Evolutionary conservation across 2,113 vertebrate species (phyloP).

Genomic region (Empidonax traillii): DNA sequence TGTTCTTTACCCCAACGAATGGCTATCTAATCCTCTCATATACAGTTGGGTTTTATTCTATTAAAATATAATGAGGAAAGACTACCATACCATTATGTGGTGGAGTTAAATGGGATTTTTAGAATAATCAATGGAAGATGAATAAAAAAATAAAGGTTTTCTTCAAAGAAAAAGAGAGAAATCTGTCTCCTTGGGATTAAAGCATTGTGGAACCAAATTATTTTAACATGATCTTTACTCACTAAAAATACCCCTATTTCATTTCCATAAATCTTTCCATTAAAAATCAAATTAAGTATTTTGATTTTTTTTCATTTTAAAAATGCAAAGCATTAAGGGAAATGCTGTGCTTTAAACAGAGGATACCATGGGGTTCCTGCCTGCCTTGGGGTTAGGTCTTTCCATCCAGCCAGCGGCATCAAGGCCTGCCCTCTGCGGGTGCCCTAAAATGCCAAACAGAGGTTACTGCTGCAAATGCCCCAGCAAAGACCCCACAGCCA

Average conservation of each 20-base stretch:
- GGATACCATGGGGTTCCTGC: background rate
- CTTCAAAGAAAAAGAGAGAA: slow-evolving; percentile 42
- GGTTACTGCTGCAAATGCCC: background rate
- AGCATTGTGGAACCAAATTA: slow-evolving; percentile 26
- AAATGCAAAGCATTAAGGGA: background rate
- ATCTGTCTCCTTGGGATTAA: slow-evolving; percentile 53
- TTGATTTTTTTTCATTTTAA: background rate
- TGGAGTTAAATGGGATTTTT: slow-evolving; percentile 66
- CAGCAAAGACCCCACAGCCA: background rate
- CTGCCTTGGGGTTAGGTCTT: background rate
- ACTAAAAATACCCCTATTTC: slow-evolving; percentile 32
- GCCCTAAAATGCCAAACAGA: background rate
- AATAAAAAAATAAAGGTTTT: slow-evolving; percentile 64
- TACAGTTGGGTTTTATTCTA: slow-evolving; percentile 55
- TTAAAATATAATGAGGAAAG: slow-evolving; percentile 73
- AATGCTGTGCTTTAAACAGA: background rate
- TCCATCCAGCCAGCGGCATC: rapidly evolving
- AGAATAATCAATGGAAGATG: slow-evolving; percentile 69
- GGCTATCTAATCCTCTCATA: slow-evolving; percentile 29
- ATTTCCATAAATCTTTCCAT: slow-evolving; percentile 43
- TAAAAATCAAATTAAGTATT: slow-evolving; percentile 32
- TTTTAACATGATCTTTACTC: slow-evolving; percentile 43
- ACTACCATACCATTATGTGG: slow-evolving; percentile 57
- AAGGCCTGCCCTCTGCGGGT: background rate
- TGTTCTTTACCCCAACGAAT: slow-evolving; percentile 36